Base-by-base conservation (phyloP, 1,140 invertebrate genomes). In the Eurosta solidaginis region DNA sequence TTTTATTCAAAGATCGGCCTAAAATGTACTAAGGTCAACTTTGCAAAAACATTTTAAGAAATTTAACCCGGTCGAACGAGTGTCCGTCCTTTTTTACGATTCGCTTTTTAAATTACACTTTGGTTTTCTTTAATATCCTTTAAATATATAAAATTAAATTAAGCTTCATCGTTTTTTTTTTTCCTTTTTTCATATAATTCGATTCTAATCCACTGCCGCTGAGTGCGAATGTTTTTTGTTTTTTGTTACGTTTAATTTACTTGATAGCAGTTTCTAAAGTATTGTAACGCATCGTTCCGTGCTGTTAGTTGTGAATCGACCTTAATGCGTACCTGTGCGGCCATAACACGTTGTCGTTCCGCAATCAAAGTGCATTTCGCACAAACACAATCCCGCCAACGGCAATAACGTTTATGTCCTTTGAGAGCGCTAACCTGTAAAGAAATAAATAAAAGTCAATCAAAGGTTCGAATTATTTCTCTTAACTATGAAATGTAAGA, bases 281-380 rank as follows among this genome's bases (percentile, higher is more conserved):
- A 75, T 75, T 47, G 45, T 75, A 27, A 75, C 45, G 74, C 74
- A 75, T 75, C 45, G 74, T 47, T 47, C 42, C 44, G 74, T 76
- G 42, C 44, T 76, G 49, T 76, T 76, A 49, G 44, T 75, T 75
- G 74, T 76, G 59, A 68, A 68, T 68, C 59, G 59, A 68, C 59
- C 59, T 68, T 68, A 68, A 68, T 68, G 59, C 85, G 88, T 87
- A 93, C 92, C 91, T 96, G 95, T 75, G 97, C 97, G 29, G 98
- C 98, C 98, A 99, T 99, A n/a, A 99, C 97, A 17, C 97, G 91
- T 88, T 99, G 98, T 81, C 98, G 90, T 89, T 99, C 98, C 0
- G 97, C 97, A 76, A 99, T 99, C n/a, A 99, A 92, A 0, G 97
- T 98, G 90, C 98, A 99, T 90, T 99, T 99, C 50, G 97, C 96